Conservation (phyloP, 2,888 invertebrate species). For the Noctua fimbriata region DNA sequence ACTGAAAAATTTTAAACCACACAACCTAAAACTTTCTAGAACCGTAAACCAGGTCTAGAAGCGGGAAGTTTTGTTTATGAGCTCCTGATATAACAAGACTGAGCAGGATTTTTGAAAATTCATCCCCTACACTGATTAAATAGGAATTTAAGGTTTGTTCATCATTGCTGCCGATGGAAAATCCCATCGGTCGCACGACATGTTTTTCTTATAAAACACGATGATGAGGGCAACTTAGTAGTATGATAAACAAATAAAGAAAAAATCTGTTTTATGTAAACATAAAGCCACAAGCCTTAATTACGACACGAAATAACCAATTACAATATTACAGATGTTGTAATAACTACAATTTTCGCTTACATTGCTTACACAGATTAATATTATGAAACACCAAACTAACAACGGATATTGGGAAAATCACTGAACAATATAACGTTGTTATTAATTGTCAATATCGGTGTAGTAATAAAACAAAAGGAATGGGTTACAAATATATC, state of each 20-base stretch:
- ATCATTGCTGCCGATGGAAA: not conserved
- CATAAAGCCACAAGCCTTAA: not conserved
- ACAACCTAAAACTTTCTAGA: not conserved
- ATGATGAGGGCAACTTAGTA: not conserved
- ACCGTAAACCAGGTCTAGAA: not conserved
- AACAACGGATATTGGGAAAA: conserved; percentile 48
- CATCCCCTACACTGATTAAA: not conserved
- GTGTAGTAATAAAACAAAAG: conserved; percentile 22
- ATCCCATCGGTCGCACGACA: not conserved
- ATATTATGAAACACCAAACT: conserved; percentile 27
- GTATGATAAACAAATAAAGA: not conserved
- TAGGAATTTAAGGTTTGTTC: not conserved
- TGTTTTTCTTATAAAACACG: not conserved
- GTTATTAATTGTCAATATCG: conserved; percentile 34
- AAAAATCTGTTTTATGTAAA: not conserved
- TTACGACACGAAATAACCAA: conserved; percentile 27
- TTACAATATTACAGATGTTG: conserved; percentile 17
- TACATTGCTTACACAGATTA: conserved; percentile 12
- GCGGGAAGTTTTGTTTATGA: not conserved
- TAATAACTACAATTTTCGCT: conserved; percentile 11
- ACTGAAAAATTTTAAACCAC: not conserved
- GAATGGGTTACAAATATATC: conserved; percentile 31
- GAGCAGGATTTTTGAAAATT: not conserved
- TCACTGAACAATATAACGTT: conserved; percentile 19
- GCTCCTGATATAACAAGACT: not conserved